Base-by-base conservation (phyloP, 1,140 invertebrate species). In the Hermetia illucens region DNA sequence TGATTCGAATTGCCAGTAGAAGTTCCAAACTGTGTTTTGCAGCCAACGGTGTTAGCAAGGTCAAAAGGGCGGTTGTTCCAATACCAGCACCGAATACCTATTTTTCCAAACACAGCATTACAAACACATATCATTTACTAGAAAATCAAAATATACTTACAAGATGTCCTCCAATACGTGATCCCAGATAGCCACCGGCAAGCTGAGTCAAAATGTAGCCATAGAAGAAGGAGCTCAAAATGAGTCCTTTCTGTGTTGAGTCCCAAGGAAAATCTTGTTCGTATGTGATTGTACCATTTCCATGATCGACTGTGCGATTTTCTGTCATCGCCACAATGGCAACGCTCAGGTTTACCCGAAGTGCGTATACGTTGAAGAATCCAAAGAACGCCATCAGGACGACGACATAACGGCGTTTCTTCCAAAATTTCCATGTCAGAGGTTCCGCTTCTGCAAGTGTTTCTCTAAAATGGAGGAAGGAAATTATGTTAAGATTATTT, bases 311-410 rank as follows among this genome's bases (percentile, higher is more conserved):
- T 12, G 69, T 66, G 21, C 70, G 56, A 21, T 72, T 72, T 40
- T 75, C 70, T 0, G 78, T 82, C 82, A 94, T 93, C 18, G 84
- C 82, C 15, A 94, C 83, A 42, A 92, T 82, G 3, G 86, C 87
- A 16, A 94, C 79, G 35, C 82, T 87, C 12, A 94, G 63, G 62
- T 92, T 93, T 0, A 87, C 86, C 19, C 90, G 68, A 40, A 92
- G 62, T 13, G 83, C 75, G 61, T 93, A 92, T 1, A 86, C 74
- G 50, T 88, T 82, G 62, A 87, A 80, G 65, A 91, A 90, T 5
- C 88, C 90, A 42, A 92, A 71, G 57, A 91, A 90, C 0, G 82
- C 77, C 43, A 92, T 51, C 0, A 82, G 49, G 0, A 79, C 77
- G 10, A 92, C 73, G 22, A 85, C 52, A 48, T 84, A 77, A 32